Base-by-base conservation (phyloP, 2,113 vertebrate genomes). In the Corydoras maculifer region DNA sequence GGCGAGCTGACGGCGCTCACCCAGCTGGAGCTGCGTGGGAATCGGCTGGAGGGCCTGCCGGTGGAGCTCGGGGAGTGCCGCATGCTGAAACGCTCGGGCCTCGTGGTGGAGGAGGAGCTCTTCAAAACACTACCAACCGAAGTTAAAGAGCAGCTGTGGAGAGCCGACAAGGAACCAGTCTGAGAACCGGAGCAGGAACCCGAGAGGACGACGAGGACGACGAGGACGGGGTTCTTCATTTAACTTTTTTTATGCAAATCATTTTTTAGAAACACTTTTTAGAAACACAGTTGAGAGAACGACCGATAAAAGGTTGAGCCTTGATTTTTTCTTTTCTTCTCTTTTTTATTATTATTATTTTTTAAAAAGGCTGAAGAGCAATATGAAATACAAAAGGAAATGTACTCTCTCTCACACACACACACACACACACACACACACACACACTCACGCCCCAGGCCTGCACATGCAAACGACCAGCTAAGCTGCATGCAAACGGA, bases 71-170 rank as follows among this genome's bases (percentile, higher is more conserved):
- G 93, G 0, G 94, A 95, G 53, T 99, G 96, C 60, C 92, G 92
- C 0, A 88, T 94, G 80, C 86, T 99, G 63, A 96, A 94, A 79
- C 92, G 92, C 81, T 95, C 91, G 0, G 88, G 94, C 12, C 88
- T 99, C 3, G 93, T 98, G 77, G 95, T 99, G 75, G 96, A 98
- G 79, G 96, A 99, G 80, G 94, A 98, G 83, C 85, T 99, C 50
- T 96, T 99, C 83, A 95, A 91, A 87, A 97, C 95, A 0, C 77
- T 99, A 83, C 94, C 96, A 0, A 78, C 94, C 0, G 95, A 99
- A 62, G 93, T 98, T 75, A 99, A 97, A 80, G 95, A 98, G 75
- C 90, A 93, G 77, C 91, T 98, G 2, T 95, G 93, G 91, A 88
- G 93, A 84, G 91, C 92, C 0, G 95, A 98, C 82, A 98, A 98